phyloP scores from a whole-genome alignment of 2,888 invertebrate species.

The Amblyjoppa fuscipennis region DNA sequence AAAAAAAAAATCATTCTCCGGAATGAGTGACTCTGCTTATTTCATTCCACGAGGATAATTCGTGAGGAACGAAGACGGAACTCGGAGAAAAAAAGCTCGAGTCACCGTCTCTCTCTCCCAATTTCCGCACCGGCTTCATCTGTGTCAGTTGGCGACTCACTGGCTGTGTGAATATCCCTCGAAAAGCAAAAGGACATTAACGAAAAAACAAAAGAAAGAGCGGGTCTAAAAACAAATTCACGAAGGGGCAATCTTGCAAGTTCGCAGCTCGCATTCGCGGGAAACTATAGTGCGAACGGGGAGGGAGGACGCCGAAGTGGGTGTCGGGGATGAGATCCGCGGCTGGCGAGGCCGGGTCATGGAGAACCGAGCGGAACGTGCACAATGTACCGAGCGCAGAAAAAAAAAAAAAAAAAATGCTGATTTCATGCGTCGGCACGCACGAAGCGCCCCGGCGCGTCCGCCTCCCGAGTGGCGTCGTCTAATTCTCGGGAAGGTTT shows the following conservation, averaged over 20 bases:
- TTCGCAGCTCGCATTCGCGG: conserved; percentile 51
- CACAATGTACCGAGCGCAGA: conserved; percentile 44
- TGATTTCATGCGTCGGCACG: conserved; percentile 77
- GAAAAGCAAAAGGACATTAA: conserved; percentile 9
- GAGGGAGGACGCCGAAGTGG: conserved; percentile 42
- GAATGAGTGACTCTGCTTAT: conserved; percentile 81
- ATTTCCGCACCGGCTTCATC: conserved; percentile 53
- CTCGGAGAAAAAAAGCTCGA: conserved; percentile 30
- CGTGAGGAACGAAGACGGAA: conserved; percentile 32
- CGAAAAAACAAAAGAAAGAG: conserved; percentile 7
- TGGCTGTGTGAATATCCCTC: conserved; percentile 13
- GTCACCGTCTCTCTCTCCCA: conserved; percentile 53
- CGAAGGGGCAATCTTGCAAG: conserved; percentile 54
- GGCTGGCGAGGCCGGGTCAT: conserved; percentile 20
- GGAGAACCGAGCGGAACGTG: conserved; percentile 55
- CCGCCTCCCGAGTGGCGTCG: conserved; percentile 66
- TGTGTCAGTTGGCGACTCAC: not conserved
- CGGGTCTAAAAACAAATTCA: conserved; percentile 37
- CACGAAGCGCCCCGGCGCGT: conserved; percentile 63
- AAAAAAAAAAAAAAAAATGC: conserved; percentile 66
- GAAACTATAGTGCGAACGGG: conserved; percentile 35
- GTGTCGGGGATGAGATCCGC: conserved; percentile 29
- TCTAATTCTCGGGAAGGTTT: conserved; percentile 71
- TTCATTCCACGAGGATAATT: conserved; percentile 71
- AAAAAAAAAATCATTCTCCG: conserved; percentile 76